Conservation (phyloP, 2,888 invertebrate genomes). For the Celastrina argiolus region DNA sequence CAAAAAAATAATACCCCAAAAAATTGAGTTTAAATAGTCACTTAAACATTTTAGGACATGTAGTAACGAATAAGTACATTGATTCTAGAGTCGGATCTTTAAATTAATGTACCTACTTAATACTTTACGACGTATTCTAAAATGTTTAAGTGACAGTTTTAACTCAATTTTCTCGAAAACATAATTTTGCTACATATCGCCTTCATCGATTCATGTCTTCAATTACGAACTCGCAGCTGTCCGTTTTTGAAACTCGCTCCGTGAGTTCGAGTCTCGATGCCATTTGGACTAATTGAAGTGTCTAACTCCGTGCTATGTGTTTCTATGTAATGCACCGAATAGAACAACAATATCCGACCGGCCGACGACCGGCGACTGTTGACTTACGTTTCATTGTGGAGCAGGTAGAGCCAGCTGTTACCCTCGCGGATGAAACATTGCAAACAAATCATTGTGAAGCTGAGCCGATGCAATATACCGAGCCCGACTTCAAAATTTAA, state of each 20-base stretch:
- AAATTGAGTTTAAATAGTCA: too few relatives aligned
- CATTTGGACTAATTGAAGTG: conserved; percentile 17
- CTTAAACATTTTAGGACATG: too few relatives aligned
- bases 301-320: not conserved
- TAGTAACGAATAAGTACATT: too few relatives aligned
- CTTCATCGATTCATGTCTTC: too few relatives aligned
- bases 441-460: conserved; percentile 55
- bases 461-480: conserved; percentile 42
- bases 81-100: too few relatives aligned
- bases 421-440: conserved; percentile 50
- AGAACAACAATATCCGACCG: conserved; percentile 49
- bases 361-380: conserved; percentile 48
- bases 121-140: too few relatives aligned
- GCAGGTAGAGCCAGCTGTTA: conserved; percentile 70
- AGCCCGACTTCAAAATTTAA: conserved; percentile 47
- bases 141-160: too few relatives aligned
- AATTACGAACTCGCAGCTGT: not conserved
- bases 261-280: conserved; percentile 14
- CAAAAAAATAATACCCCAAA: too few relatives aligned
- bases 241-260: conserved; percentile 9
- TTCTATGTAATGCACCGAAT: conserved; percentile 18
- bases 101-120: too few relatives aligned
- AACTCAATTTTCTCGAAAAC: too few relatives aligned
- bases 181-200: too few relatives aligned
- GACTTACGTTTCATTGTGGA: conserved; percentile 61